Evolutionary conservation across 2,797 vertebrate species (phyloP).

Genomic region (Serranus cabrilla): DNA sequence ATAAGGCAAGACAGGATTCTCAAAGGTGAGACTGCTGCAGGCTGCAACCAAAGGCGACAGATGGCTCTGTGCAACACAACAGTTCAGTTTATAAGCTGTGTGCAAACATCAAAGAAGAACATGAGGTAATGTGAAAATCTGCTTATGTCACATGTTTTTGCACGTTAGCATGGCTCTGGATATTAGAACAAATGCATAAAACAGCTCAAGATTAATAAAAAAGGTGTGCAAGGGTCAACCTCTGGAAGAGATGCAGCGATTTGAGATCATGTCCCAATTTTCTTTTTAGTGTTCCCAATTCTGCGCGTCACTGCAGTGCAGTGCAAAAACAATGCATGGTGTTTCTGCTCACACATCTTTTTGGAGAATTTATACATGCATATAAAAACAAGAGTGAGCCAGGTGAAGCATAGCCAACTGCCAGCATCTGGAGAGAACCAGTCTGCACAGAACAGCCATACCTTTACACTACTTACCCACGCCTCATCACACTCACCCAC

Average conservation of each 20-base stretch:
- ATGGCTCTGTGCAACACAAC: slow-evolving; percentile 38
- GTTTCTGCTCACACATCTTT: neutral
- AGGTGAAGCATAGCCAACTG: slow-evolving; percentile 50
- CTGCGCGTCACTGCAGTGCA: neutral
- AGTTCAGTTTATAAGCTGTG: slow-evolving; percentile 22
- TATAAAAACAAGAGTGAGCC: neutral
- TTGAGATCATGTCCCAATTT: slow-evolving; percentile 3
- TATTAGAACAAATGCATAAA: slow-evolving; percentile 8
- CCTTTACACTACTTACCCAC: slow-evolving; percentile 64
- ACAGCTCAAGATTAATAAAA: neutral
- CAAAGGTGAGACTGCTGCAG: slow-evolving; percentile 58
- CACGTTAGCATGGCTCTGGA: neutral
- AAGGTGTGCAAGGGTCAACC: slow-evolving; percentile 1
- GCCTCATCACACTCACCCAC: slow-evolving; percentile 56
- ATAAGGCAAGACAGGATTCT: slow-evolving; percentile 41
- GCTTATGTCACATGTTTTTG: slow-evolving; percentile 12
- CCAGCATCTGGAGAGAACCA: slow-evolving; percentile 49
- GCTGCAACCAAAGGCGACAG: slow-evolving; percentile 45
- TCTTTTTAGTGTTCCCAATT: neutral
- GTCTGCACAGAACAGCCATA: slow-evolving; percentile 66
- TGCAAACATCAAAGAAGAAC: slow-evolving; percentile 33
- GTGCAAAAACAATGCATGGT: slow-evolving; percentile 1
- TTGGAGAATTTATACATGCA: neutral
- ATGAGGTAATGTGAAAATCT: slow-evolving; percentile 26
- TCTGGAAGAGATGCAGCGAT: neutral